Conservation (phyloP, 2,113 vertebrate species). For the Centrocercus urophasianus region DNA sequence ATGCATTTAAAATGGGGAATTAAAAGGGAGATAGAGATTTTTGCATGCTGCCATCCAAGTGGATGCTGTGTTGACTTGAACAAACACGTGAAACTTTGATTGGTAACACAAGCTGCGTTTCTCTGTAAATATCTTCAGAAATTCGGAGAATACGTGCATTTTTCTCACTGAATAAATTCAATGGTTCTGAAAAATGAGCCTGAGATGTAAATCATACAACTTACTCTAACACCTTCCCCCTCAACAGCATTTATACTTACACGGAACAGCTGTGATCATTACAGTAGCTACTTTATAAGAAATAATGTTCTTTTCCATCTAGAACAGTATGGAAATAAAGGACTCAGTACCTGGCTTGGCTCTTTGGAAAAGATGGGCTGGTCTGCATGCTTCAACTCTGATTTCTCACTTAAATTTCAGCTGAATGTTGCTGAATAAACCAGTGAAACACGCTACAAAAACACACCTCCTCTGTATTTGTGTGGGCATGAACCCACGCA, state of each 20-base stretch:
- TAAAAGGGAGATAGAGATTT: background rate
- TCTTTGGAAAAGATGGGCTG: no score
- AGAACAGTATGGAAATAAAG: background rate
- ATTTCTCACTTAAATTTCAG: background rate
- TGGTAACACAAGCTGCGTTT: background rate
- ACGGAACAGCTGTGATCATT: rapidly evolving
- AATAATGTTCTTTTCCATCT: background rate
- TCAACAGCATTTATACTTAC: no score
- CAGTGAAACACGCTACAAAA: background rate
- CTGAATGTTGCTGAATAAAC: background rate
- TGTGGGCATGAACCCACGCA: background rate
- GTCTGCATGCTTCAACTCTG: background rate
- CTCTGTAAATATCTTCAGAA: background rate
- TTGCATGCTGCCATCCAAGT: rapidly evolving
- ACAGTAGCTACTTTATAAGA: rapidly evolving
- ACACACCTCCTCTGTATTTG: background rate
- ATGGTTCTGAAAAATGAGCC: background rate
- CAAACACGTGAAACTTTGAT: background rate
- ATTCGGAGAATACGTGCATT: background rate
- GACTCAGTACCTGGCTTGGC: background rate
- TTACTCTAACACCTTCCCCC: background rate
- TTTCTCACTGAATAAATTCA: background rate
- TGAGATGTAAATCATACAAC: background rate
- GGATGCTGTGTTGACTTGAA: background rate
- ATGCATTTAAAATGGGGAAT: background rate